Percentiles rank a stretch among this genome's conserved stretches.
These are phyloP conservation scores for Pelmatolapia mariae DNA, from an alignment of 2,113 vertebrate genomes.

Conservation along the genomic window DNA sequence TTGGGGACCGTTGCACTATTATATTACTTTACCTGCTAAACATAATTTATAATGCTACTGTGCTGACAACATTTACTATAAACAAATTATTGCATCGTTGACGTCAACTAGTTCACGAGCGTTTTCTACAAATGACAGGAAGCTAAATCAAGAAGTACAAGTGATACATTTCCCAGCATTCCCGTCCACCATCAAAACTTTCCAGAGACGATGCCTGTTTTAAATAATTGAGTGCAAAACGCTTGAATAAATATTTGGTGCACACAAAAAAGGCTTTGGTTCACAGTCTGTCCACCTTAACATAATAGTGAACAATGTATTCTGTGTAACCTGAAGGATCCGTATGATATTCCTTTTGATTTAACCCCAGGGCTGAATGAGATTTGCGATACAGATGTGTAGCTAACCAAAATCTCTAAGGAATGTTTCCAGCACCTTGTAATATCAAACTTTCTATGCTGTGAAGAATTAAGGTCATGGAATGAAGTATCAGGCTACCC, in stretches of 20 bases:
- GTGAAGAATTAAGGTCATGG: not conserved
- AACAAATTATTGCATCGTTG: not conserved
- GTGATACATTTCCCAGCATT: not conserved
- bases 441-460: not conserved
- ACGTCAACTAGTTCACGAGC: fast-evolving
- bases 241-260: not conserved
- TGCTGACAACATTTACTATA: not conserved
- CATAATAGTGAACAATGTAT: not conserved
- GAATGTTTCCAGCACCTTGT: not conserved
- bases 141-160: not conserved
- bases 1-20: not conserved
- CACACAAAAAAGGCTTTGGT: not conserved
- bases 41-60: not conserved
- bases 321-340: not conserved
- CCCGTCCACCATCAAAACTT: not conserved
- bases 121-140: not conserved
- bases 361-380: not conserved
- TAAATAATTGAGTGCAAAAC: not conserved
- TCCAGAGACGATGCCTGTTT: not conserved
- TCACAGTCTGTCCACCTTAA: not conserved
- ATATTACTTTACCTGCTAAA: not conserved
- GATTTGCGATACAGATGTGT: not conserved
- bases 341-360: not conserved
- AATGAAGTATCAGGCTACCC: not conserved
- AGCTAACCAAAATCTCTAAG: not conserved